phyloP scores from a whole-genome alignment of 1,140 invertebrate genomes.

The Eufriesea mexicana region DNA sequence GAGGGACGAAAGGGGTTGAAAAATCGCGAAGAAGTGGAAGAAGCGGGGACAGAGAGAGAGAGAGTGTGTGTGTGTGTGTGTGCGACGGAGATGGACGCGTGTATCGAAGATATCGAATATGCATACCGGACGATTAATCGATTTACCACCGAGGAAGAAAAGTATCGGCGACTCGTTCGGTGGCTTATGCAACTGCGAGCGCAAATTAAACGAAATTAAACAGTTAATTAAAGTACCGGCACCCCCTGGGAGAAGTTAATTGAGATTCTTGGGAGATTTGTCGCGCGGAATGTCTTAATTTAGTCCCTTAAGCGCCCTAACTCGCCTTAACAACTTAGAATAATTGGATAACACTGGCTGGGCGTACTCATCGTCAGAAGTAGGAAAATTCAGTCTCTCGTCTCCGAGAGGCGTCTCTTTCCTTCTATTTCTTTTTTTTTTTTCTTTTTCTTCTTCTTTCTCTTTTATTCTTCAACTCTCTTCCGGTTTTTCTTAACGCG shows the following conservation, averaged over 20 bases:
- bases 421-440: constrained; percentile 2
- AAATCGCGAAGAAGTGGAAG: too few species aligned
- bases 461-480: neutral
- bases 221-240: constrained; percentile 81
- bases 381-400: constrained; percentile 64
- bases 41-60: too few species aligned
- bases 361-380: constrained; percentile 58
- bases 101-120: too few species aligned
- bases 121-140: constrained; percentile 28
- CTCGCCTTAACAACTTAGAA: constrained; percentile 83
- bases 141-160: constrained; percentile 29
- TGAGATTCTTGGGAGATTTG: constrained; percentile 83
- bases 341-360: constrained; percentile 81
- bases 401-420: constrained; percentile 26
- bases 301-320: constrained; percentile 82
- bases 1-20: neutral
- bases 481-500: constrained; percentile 36
- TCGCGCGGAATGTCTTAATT: constrained; percentile 83
- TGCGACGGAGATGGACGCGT: too few species aligned
- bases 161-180: constrained; percentile 43
- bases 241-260: constrained; percentile 78
- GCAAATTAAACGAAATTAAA: constrained; percentile 83
- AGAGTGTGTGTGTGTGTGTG: too few species aligned
- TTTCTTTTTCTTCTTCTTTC: neutral
- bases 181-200: constrained; percentile 75